These are phyloP conservation scores for Vanacampus margaritifer DNA, from an alignment of 2,113 vertebrate species.

Conservation along the genomic window DNA sequence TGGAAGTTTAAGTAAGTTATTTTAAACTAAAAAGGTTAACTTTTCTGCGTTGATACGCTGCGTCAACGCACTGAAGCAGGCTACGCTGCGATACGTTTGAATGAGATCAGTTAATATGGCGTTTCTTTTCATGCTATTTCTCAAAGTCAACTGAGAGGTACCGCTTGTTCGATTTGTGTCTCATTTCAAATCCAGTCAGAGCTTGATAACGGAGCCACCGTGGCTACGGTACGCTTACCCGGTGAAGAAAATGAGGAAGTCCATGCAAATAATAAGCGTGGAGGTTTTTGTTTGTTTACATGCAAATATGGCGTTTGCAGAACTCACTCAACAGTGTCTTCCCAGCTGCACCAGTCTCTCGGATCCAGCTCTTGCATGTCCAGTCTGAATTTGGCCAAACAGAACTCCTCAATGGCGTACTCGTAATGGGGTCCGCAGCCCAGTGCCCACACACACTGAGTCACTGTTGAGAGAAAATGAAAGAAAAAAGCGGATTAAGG, in stretches of 20 bases:
- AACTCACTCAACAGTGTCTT: slow-evolving; percentile 82
- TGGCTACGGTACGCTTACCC: not conserved
- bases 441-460: slow-evolving; percentile 54
- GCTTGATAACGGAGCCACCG: not conserved
- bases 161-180: too few relatives aligned
- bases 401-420: slow-evolving; percentile 77
- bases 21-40: too few relatives aligned
- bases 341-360: slow-evolving; percentile 86
- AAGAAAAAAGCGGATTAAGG: not conserved
- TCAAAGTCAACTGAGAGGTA: too few relatives aligned
- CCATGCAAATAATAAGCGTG: slow-evolving; percentile 1
- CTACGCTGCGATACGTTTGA: too few relatives aligned
- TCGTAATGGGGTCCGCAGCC: slow-evolving; percentile 75
- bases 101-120: too few relatives aligned
- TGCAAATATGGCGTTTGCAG: slow-evolving; percentile 13
- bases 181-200: too few relatives aligned
- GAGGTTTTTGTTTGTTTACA: not conserved
- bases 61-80: too few relatives aligned
- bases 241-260: not conserved
- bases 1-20: too few relatives aligned
- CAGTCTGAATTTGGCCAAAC: slow-evolving; percentile 77
- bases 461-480: slow-evolving; percentile 47
- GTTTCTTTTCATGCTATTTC: too few relatives aligned
- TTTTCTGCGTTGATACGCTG: too few relatives aligned
- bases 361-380: slow-evolving; percentile 83